Percentiles rank a stretch among this genome's conserved stretches.
Conservation (phyloP, 2,113 vertebrate species). For the Rafetus swinhoei region DNA sequence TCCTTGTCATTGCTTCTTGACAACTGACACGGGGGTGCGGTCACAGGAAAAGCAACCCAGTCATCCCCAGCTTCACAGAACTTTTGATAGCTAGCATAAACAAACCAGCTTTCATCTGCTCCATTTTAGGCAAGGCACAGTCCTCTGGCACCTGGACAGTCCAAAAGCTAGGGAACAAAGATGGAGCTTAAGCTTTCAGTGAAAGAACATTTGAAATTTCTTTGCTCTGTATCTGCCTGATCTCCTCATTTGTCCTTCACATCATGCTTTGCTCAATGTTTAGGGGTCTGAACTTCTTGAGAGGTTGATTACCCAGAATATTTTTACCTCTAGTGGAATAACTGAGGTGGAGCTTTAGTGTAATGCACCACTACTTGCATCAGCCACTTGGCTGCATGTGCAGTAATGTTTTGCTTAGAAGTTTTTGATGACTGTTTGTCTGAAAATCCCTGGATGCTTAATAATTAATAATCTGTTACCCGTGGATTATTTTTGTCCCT, state of each 20-base stretch:
- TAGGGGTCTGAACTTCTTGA: not conserved
- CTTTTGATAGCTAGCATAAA: not conserved
- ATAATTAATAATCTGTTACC: not conserved
- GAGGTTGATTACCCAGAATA: not conserved
- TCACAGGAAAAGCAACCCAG: not conserved
- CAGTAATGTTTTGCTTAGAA: constrained; percentile 18
- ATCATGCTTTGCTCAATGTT: not conserved
- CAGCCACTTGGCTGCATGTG: not conserved
- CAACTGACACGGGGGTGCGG: not conserved
- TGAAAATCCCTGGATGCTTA: not conserved
- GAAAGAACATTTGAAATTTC: not conserved
- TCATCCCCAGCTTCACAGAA: not conserved
- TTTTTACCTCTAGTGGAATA: not conserved
- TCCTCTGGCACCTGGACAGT: not conserved
- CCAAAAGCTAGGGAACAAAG: not conserved
- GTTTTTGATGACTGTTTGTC: not conserved
- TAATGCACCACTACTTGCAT: not conserved
- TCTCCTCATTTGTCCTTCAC: not conserved
- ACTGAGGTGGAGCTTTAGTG: not conserved
- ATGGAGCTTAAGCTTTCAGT: not conserved
- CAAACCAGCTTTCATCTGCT: not conserved
- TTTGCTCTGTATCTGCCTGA: not conserved
- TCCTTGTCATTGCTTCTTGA: not conserved
- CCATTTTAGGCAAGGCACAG: not conserved
- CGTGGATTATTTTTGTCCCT: not conserved